Conservation (phyloP, 2,888 invertebrate genomes). For the Plemyria rubiginata region DNA sequence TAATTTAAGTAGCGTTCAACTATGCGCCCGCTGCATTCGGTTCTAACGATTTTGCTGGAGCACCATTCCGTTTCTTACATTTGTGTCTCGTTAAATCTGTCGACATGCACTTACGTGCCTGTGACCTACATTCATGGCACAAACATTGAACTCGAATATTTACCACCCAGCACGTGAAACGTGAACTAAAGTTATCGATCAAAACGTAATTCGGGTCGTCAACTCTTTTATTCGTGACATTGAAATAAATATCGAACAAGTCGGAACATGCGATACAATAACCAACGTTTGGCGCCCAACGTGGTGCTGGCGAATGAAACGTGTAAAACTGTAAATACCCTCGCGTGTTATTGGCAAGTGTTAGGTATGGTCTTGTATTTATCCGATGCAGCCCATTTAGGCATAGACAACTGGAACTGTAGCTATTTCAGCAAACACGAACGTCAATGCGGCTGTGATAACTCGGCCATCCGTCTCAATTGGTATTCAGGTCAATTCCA, state of each 20-base stretch:
- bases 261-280: constrained; percentile 41
- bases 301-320: constrained; percentile 53
- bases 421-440: constrained; percentile 31
- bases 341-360: constrained; percentile 37
- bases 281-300: constrained; percentile 57
- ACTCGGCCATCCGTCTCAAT: constrained; percentile 33
- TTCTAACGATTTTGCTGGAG: constrained; percentile 3
- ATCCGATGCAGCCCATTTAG: constrained; percentile 20
- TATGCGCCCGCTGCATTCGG: background rate
- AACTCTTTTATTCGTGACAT: constrained; percentile 41
- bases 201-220: constrained; percentile 35
- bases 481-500: constrained; percentile 38
- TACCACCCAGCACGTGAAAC: constrained; percentile 26
- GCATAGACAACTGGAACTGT: constrained; percentile 30
- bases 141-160: constrained; percentile 23
- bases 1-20: constrained; percentile 7
- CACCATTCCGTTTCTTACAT: constrained; percentile 6
- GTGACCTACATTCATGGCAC: constrained; percentile 21
- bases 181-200: constrained; percentile 35
- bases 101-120: constrained; percentile 15
- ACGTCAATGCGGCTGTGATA: constrained; percentile 32
- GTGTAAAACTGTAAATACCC: constrained; percentile 32
- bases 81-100: constrained; percentile 19
- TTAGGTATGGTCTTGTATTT: constrained; percentile 28
- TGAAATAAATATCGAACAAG: constrained; percentile 38